Evolutionary conservation across 2,888 invertebrate genomes (phyloP).

Genomic region (Apocheima hispidaria): DNA sequence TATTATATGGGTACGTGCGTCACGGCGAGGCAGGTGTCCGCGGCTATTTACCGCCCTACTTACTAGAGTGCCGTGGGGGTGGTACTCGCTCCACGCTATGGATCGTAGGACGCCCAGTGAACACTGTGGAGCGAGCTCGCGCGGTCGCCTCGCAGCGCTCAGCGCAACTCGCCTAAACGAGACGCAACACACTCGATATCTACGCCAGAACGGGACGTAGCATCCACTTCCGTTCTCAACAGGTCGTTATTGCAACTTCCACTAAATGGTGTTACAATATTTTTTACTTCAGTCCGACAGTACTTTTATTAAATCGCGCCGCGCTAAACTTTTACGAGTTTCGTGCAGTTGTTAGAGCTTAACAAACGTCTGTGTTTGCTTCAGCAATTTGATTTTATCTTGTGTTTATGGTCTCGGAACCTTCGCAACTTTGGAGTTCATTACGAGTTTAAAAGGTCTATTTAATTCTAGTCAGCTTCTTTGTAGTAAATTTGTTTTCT

Average conservation of each 20-base stretch:
- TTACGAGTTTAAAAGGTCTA: slow-evolving; percentile 2
- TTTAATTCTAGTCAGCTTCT: slow-evolving; percentile 1
- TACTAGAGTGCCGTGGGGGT: slow-evolving; percentile 73
- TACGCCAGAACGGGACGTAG: slow-evolving; percentile 70
- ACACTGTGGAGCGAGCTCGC: slow-evolving; percentile 73
- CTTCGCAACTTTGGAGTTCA: neutral
- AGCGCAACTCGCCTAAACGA: slow-evolving; percentile 56
- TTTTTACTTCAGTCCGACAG: slow-evolving; percentile 64
- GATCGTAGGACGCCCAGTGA: slow-evolving; percentile 78
- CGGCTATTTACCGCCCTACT: slow-evolving; percentile 79
- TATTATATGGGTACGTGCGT: slow-evolving; percentile 62
- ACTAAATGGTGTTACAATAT: slow-evolving; percentile 81
- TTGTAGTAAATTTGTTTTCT: neutral
- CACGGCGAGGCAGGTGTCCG: slow-evolving; percentile 74
- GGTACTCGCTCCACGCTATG: slow-evolving; percentile 68
- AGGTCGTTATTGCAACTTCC: slow-evolving; percentile 82
- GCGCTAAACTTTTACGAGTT: slow-evolving; percentile 65
- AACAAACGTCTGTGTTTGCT: slow-evolving; percentile 49
- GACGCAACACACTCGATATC: slow-evolving; percentile 63
- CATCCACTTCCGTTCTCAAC: slow-evolving; percentile 74
- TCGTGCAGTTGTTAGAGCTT: slow-evolving; percentile 51
- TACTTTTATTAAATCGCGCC: slow-evolving; percentile 64
- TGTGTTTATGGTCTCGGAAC: slow-evolving; percentile 21
- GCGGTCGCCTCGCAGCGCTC: slow-evolving; percentile 69
- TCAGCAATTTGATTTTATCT: slow-evolving; percentile 48